These are phyloP conservation scores for Meandrusa payeni DNA, from an alignment of 2,888 invertebrate species.

Conservation along the genomic window DNA sequence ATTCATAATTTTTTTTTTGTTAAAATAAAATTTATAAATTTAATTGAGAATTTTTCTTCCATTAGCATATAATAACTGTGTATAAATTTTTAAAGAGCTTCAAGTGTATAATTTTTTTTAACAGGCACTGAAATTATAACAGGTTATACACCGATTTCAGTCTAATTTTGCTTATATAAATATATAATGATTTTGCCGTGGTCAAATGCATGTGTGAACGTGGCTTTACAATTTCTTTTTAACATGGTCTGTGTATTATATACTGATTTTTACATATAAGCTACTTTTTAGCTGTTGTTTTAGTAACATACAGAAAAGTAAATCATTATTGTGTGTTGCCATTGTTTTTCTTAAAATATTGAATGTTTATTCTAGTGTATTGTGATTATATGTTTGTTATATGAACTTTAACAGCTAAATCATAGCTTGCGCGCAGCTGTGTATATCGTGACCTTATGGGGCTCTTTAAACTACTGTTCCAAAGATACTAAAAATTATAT, in stretches of 20 bases:
- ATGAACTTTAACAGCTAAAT: slow-evolving; percentile 66
- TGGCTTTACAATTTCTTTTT: slow-evolving; percentile 32
- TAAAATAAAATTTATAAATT: slow-evolving; percentile 22
- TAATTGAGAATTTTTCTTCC: slow-evolving; percentile 17
- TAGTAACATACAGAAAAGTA: slow-evolving; percentile 12
- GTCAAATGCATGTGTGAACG: slow-evolving; percentile 32
- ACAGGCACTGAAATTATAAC: slow-evolving; percentile 3
- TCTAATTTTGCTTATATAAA: slow-evolving; percentile 6
- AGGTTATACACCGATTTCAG: slow-evolving; percentile 15
- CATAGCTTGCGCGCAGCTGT: slow-evolving; percentile 75
- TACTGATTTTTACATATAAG: slow-evolving; percentile 38
- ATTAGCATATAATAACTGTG: slow-evolving; percentile 3
- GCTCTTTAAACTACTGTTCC: slow-evolving; percentile 51
- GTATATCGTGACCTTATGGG: slow-evolving; percentile 72
- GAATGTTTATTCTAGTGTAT: slow-evolving; percentile 1
- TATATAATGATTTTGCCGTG: neutral
- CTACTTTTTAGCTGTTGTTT: slow-evolving; percentile 66
- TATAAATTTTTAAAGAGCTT: slow-evolving; percentile 12
- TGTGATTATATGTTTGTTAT: slow-evolving; percentile 34
- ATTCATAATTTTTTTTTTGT: too few relatives aligned
- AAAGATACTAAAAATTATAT: slow-evolving; percentile 32
- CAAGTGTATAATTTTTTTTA: slow-evolving; percentile 6
- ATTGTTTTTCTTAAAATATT: slow-evolving; percentile 21
- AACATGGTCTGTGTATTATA: slow-evolving; percentile 32
- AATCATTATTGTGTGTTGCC: slow-evolving; percentile 25